Base-by-base conservation (phyloP, 2,797 vertebrate species). In the Sphenopsis melanotis region DNA sequence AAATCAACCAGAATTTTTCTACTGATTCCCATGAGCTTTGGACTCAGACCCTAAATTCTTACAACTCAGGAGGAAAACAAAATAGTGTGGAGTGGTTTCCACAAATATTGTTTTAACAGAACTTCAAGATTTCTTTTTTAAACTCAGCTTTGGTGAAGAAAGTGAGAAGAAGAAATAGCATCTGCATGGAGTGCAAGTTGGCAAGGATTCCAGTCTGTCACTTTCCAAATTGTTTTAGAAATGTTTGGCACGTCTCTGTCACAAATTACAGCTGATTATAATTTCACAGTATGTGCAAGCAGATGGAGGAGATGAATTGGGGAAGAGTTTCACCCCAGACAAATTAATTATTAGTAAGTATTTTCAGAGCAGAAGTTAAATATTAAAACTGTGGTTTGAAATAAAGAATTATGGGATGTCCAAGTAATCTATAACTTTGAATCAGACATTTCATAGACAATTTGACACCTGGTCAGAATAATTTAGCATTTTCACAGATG, bases 221-320 rank as follows among this genome's bases (percentile, higher is more conserved):
- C 97, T 97, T 98, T 97, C 91, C 95, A 97, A 98, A 97, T 98
- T 98, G 97, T 98, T 98, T 98, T 96, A 97, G 96, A 96, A 97
- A 98, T 87, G 96, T 98, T 98, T 98, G 96, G 97, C 98, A 98
- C 95, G 95, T 97, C 94, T 97, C 95, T 96, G 94, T 97, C 97
- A 97, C 97, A 98, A 98, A 98, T 97, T 98, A 98, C 95, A 96
- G 96, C 97, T 98, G 97, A 98, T 98, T 98, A 98, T 96, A 98
- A 97, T 97, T 98, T 97, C 94, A 90, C 97, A 97, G 97, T 97
- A 97, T 98, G 97, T 96, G 95, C 94, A 97, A 98, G 91, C 98
- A 98, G 98, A 98, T 98, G 98, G 97, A 97, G 91, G 95, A 97
- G 93, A 96, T 78, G 95, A 97, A 98, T 96, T 97, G 96, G 96